Conservation (phyloP, 2,888 invertebrate species). For the Orthonevra nobilis region DNA sequence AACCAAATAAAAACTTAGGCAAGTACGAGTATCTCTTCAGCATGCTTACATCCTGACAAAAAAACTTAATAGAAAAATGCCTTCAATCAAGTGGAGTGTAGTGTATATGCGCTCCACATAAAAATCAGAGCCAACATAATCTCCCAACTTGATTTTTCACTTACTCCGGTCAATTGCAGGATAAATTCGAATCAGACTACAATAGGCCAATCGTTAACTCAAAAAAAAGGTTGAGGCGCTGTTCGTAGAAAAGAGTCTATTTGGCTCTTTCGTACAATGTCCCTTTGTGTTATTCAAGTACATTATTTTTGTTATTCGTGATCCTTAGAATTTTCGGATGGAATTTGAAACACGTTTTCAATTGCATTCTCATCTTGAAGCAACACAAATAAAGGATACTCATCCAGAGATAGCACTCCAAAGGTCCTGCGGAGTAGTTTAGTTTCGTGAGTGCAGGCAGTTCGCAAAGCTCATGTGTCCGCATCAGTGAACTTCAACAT, state of each 20-base stretch:
- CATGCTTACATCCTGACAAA: no score
- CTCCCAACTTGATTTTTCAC: no score
- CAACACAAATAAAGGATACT: background rate
- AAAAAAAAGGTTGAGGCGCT: background rate
- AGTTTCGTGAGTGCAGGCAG: background rate
- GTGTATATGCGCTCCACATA: no score
- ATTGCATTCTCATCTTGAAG: constrained; percentile 14
- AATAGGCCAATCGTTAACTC: constrained; percentile 3
- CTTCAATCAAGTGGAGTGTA: no score
- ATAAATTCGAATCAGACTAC: background rate
- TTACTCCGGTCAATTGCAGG: no score
- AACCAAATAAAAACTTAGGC: no score
- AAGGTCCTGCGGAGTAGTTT: background rate
- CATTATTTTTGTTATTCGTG: no score
- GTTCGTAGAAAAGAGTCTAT: background rate
- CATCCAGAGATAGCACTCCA: constrained; percentile 16
- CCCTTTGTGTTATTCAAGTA: constrained; percentile 14
- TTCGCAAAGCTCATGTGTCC: constrained; percentile 53
- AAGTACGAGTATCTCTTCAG: no score
- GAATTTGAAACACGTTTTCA: constrained; percentile 44
- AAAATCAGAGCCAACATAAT: no score
- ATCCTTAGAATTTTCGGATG: background rate
- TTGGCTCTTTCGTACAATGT: background rate
- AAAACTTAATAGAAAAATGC: no score
- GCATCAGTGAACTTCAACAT: constrained; percentile 57